Evolutionary conservation across 1,140 invertebrate species (phyloP), one percentile per base, ranked within the genome.

Genomic region (Copidosoma floridanum): DNA sequence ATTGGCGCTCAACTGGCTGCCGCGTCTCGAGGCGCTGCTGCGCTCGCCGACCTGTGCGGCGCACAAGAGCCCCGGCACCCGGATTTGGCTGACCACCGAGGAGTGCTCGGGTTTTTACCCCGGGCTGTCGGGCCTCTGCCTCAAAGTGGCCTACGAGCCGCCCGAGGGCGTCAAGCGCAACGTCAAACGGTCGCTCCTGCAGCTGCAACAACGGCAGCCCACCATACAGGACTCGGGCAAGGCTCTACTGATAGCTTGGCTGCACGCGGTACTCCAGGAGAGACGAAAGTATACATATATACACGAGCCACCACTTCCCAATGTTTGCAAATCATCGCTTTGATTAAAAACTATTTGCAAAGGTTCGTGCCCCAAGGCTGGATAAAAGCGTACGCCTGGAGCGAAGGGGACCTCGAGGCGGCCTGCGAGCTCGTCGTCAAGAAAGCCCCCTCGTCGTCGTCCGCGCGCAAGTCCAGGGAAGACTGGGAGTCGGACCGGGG

Each of bases 251-350:
- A 71, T 94, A 10, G 85, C 89, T 8, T 93, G 90, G 86, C 83
- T 94, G 56, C 93, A 96, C 74, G 92, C 94, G 0, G 82, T 95
- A 6, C 75, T 96, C 18, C 93, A 96, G 73, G 94, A 97, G 78
- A 82, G 95, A 48, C 81, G 94, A 61, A 89, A 86, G 62, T 96
- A 87, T 32, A 8, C 0, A 32, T 32, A 32, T 8, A 32, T 32
- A 8, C 12, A 8, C 6, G 6, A 8, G 6, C 12, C 29, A 12
- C 6, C 6, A 8, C 29, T 8, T 32, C 12, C 29, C 6, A 8
- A 0, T 32, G 29, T 12, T 32, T 8, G 12, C 6, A 32, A 32
- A 32, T 32, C 12, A 8, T 32, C 29, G 6, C 12, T 32, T 8
- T 32, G 12, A 8, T 8, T 32, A 8, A 12, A 8, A 8, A 37